phyloP scores from a whole-genome alignment of 2,113 vertebrate species.

The Oenanthe oenanthe region DNA sequence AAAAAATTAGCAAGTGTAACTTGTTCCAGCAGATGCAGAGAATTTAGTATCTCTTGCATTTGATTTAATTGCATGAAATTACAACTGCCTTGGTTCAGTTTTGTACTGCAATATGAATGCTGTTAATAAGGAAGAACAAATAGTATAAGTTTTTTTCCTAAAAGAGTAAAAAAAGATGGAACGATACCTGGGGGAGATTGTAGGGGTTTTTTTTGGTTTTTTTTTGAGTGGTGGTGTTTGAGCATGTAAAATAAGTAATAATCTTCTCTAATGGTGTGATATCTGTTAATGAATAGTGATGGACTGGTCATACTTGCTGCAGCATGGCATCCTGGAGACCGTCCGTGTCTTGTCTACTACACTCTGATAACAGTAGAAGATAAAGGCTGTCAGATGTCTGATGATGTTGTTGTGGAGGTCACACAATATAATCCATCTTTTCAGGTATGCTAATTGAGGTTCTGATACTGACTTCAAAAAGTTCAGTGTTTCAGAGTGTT shows the following conservation, averaged over 20 bases:
- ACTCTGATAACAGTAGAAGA: constrained; percentile 89
- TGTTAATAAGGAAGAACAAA: background rate
- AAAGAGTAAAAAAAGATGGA: background rate
- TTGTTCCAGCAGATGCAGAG: background rate
- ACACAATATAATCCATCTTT: constrained; percentile 90
- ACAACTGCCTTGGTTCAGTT: background rate
- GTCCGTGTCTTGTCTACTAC: constrained; percentile 89
- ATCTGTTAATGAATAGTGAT: constrained; percentile 70
- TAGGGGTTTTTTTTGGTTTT: background rate
- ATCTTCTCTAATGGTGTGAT: background rate
- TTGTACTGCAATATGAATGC: background rate
- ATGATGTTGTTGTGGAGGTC: constrained; percentile 89
- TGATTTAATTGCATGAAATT: background rate
- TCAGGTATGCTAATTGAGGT: constrained; percentile 77
- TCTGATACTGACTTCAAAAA: background rate
- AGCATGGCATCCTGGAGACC: constrained; percentile 89
- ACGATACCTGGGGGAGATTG: background rate
- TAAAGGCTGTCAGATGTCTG: constrained; percentile 77
- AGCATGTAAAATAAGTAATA: background rate
- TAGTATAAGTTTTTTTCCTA: background rate
- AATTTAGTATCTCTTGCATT: background rate
- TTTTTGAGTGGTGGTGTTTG: background rate
- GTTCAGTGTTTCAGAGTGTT: background rate
- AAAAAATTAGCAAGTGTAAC: background rate
- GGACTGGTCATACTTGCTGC: constrained; percentile 91